phyloP scores from a whole-genome alignment of 2,113 vertebrate species.

The Antechinus stuartii region DNA sequence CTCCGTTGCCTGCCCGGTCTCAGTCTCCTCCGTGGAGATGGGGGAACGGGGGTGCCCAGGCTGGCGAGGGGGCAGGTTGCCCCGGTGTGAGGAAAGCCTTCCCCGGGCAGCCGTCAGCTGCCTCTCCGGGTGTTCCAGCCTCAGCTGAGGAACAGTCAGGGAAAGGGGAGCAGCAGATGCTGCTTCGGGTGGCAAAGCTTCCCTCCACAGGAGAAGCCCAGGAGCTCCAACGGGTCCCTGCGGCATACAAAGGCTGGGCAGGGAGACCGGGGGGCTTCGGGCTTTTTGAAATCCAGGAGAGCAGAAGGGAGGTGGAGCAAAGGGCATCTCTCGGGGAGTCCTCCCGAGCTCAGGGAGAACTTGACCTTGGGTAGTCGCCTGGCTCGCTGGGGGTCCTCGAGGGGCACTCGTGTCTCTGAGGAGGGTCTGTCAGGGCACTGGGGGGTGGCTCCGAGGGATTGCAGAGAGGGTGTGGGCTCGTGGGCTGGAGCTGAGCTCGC shows the following conservation, averaged over 20 bases:
- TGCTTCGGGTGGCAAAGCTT: accelerated
- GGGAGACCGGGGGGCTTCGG: accelerated
- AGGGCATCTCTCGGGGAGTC: not conserved
- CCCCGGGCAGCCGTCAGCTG: not conserved
- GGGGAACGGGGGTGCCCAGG: accelerated
- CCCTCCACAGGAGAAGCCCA: not conserved
- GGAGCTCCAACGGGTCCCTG: not conserved
- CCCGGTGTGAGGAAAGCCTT: not conserved
- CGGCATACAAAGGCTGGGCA: not conserved
- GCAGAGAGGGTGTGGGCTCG: not conserved
- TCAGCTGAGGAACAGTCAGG: accelerated
- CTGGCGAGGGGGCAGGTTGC: not conserved
- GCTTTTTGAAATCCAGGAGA: accelerated
- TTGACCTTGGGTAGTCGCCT: not conserved
- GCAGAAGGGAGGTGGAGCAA: not conserved
- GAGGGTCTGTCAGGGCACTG: accelerated
- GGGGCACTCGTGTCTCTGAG: not conserved
- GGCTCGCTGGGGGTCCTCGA: too few species aligned
- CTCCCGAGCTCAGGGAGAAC: not conserved
- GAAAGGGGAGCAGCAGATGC: not conserved
- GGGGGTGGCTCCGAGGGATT: not conserved
- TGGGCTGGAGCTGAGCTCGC: not conserved
- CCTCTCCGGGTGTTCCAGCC: not conserved
- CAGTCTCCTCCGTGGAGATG: not conserved
- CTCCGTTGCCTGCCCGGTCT: not conserved